These are phyloP conservation scores for Drosophila sulfurigaster DNA, from an alignment of 1,140 invertebrate genomes.

Conservation along the genomic window DNA sequence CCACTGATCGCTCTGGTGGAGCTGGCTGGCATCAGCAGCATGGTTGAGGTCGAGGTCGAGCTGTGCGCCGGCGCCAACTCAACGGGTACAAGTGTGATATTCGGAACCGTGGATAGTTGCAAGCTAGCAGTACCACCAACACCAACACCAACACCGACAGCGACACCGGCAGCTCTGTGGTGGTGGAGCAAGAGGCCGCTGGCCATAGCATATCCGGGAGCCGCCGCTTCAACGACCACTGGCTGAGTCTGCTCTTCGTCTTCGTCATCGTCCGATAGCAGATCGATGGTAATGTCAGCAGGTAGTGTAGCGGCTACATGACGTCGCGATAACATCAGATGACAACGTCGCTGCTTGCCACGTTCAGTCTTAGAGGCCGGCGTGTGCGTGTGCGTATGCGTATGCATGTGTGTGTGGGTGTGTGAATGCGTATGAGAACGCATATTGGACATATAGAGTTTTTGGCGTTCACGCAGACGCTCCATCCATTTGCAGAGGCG, in stretches of 20 bases:
- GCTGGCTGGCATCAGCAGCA: conserved; percentile 31
- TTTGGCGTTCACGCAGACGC: conserved; percentile 58
- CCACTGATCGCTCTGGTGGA: background rate
- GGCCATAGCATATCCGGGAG: background rate
- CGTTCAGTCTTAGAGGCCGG: conserved; percentile 67
- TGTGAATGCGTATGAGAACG: conserved; percentile 20
- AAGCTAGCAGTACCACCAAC: background rate
- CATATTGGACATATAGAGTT: conserved; percentile 42
- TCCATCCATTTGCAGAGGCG: conserved; percentile 71
- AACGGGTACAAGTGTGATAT: conserved; percentile 58
- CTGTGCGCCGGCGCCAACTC: conserved; percentile 41
- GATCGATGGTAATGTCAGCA: conserved; percentile 74
- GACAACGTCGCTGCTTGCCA: conserved; percentile 28
- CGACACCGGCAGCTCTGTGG: background rate
- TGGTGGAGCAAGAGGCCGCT: conserved; percentile 3
- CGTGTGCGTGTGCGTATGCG: background rate
- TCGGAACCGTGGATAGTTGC: conserved; percentile 41
- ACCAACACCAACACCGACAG: no score
- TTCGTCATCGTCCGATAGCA: conserved; percentile 71
- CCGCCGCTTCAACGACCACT: background rate
- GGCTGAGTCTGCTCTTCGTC: no score
- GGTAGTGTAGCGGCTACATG: conserved; percentile 50
- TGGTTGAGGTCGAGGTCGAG: conserved; percentile 3
- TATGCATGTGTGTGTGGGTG: background rate
- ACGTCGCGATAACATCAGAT: conserved; percentile 38